phyloP scores from a whole-genome alignment of 2,797 vertebrate species.

The Antrozous pallidus region DNA sequence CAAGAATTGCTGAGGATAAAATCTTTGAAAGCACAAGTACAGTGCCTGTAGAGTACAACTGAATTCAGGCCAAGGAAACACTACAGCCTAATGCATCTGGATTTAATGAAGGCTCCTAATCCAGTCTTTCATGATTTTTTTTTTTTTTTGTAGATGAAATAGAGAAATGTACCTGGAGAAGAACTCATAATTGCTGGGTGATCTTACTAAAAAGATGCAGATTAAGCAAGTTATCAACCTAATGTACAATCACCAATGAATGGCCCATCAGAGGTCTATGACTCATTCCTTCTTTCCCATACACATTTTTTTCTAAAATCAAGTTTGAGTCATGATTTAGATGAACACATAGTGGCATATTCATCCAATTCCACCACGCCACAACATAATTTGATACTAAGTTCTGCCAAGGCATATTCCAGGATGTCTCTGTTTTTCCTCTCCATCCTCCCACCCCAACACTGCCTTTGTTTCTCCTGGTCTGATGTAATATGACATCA shows the following conservation, averaged over 20 bases:
- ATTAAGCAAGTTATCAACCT: neutral
- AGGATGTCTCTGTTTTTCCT: neutral
- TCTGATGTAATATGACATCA: neutral
- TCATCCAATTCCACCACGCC: no score
- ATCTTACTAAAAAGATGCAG: neutral
- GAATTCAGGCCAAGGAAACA: neutral
- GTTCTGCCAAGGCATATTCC: neutral
- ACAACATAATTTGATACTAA: neutral
- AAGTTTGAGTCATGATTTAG: neutral
- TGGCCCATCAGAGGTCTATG: neutral
- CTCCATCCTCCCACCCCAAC: neutral
- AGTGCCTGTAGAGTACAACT: neutral
- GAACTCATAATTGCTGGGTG: neutral
- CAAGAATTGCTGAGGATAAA: neutral
- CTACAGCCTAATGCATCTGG: rapidly evolving
- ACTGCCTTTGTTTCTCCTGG: neutral
- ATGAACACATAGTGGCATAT: neutral
- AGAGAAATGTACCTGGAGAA: neutral
- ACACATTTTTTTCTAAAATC: neutral
- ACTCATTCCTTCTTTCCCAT: neutral
- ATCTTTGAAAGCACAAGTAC: neutral
- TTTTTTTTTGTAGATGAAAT: rapidly evolving
- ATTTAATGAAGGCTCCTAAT: neutral
- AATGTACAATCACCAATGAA: rapidly evolving
- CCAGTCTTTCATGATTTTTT: neutral